These are phyloP conservation scores for Synanthedon formicaeformis DNA, from an alignment of 2,888 invertebrate genomes.

Conservation along the genomic window DNA sequence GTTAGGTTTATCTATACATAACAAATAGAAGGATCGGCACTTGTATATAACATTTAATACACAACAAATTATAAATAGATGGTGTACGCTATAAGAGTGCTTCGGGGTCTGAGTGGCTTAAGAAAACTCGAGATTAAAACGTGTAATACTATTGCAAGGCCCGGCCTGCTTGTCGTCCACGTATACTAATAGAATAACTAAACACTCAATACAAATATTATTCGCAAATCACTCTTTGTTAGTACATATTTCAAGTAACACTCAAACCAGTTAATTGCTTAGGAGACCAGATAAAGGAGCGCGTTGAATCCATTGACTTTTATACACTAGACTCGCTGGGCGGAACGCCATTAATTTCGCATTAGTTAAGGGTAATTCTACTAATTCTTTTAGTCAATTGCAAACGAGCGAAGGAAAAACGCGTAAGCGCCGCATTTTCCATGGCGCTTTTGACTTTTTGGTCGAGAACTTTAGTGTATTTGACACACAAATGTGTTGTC, in stretches of 20 bases:
- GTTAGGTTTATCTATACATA: not conserved
- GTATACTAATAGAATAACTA: constrained; percentile 16
- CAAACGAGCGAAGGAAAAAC: too few relatives aligned
- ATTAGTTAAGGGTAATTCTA: too few relatives aligned
- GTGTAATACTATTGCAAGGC: constrained; percentile 53
- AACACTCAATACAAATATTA: constrained; percentile 44
- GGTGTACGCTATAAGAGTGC: constrained; percentile 38
- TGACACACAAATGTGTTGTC: too few relatives aligned
- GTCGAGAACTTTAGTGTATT: too few relatives aligned
- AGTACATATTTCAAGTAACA: constrained; percentile 49
- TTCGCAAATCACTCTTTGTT: constrained; percentile 61
- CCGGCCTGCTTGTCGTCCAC: constrained; percentile 43
- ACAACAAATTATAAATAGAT: not conserved
- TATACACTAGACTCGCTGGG: too few relatives aligned
- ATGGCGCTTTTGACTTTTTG: too few relatives aligned
- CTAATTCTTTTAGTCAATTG: too few relatives aligned
- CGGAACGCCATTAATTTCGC: too few relatives aligned
- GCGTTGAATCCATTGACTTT: too few relatives aligned
- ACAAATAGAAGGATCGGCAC: not conserved
- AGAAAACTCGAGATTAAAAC: not conserved
- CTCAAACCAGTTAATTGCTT: constrained; percentile 61
- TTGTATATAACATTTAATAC: not conserved
- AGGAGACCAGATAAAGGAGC: not conserved
- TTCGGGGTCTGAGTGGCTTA: not conserved
- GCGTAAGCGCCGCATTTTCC: too few relatives aligned